Evolutionary conservation across 1,140 invertebrate genomes (phyloP).

Genomic region (Trypoxylus dichotomus): DNA sequence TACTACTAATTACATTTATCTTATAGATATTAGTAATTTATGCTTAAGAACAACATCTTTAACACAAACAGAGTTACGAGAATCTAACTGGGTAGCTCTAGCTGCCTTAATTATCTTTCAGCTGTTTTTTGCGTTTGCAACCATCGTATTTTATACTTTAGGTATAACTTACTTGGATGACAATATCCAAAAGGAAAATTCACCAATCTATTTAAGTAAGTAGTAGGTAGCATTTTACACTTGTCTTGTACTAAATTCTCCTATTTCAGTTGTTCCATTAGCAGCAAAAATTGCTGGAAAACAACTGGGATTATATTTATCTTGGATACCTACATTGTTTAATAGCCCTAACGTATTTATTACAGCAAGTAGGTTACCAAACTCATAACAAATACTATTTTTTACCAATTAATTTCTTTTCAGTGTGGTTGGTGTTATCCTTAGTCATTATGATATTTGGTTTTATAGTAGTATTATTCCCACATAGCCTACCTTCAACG

Average conservation of each 20-base stretch:
- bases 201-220: conserved; percentile 57
- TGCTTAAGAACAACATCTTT: background rate
- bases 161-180: conserved; percentile 71
- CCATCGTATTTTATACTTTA: conserved; percentile 64
- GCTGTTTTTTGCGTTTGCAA: conserved; percentile 61
- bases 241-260: background rate
- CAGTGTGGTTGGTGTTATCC: conserved; percentile 65
- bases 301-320: conserved; percentile 53
- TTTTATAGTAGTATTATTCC: conserved; percentile 61
- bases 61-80: conserved; percentile 23
- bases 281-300: conserved; percentile 52
- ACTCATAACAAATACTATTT: conserved; percentile 6
- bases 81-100: conserved; percentile 54
- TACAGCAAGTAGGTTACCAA: conserved; percentile 38
- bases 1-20: background rate
- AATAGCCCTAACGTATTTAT: conserved; percentile 40
- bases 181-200: conserved; percentile 62
- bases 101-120: conserved; percentile 62
- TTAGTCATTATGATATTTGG: conserved; percentile 58
- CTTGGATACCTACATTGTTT: conserved; percentile 48
- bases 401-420: conserved; percentile 34
- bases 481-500: conserved; percentile 58
- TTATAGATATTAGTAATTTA: background rate
- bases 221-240: background rate
- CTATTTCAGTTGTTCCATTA: conserved; percentile 43